Conservation (phyloP, 2,797 vertebrate species). For the Acomys russatus region DNA sequence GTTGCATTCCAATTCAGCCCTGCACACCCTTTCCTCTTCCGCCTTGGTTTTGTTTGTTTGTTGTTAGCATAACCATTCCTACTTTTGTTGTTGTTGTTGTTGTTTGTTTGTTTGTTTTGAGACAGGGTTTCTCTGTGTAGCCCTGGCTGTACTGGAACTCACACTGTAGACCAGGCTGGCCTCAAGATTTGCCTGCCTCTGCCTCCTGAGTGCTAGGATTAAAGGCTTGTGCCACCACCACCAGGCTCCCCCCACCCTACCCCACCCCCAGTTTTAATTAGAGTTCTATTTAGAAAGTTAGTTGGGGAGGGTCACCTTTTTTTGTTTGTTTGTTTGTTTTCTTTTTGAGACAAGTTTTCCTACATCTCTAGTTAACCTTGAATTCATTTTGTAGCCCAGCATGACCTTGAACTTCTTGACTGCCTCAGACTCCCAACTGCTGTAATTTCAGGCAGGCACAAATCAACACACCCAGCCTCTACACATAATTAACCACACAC, state of each 20-base stretch:
- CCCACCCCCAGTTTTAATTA: constrained; percentile 2
- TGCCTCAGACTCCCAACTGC: background rate
- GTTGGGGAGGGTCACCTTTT: background rate
- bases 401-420: background rate
- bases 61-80: constrained; percentile 9
- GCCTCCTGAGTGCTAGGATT: too few relatives aligned
- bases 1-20: background rate
- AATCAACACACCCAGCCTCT: constrained; percentile 1
- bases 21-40: background rate
- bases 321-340: background rate
- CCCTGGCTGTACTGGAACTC: too few relatives aligned
- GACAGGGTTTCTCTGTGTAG: too few relatives aligned
- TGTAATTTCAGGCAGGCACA: background rate
- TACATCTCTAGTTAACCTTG: background rate
- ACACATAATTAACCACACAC: background rate
- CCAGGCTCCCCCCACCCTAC: too few relatives aligned
- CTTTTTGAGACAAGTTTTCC: too few relatives aligned
- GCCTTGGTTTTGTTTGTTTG: background rate
- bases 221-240: too few relatives aligned
- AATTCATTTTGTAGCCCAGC: background rate
- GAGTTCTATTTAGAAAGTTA: constrained; percentile 35
- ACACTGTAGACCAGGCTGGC: too few relatives aligned
- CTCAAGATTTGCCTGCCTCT: too few relatives aligned
- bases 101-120: too few relatives aligned
- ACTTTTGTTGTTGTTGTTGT: background rate